phyloP scores from a whole-genome alignment of 2,888 invertebrate species.

The Ennomos quercinarius region DNA sequence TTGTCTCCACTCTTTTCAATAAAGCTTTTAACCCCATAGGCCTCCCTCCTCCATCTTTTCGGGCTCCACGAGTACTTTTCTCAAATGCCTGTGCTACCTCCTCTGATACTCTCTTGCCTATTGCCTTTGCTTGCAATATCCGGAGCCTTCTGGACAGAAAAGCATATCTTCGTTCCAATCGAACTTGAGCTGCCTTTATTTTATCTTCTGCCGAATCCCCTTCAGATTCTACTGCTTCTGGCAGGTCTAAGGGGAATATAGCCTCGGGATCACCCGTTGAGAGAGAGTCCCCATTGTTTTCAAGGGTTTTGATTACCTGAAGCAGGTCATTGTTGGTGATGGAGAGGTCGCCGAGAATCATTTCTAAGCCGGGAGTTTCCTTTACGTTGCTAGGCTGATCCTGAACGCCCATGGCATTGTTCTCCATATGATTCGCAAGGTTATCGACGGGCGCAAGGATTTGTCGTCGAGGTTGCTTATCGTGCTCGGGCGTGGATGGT shows the following conservation, averaged over 20 bases:
- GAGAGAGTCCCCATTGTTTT: slow-evolving; percentile 76
- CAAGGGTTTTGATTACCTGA: slow-evolving; percentile 91
- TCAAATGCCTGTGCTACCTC: slow-evolving; percentile 88
- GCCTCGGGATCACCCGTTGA: slow-evolving; percentile 79
- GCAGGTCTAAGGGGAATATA: slow-evolving; percentile 77
- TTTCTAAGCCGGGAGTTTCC: slow-evolving; percentile 87
- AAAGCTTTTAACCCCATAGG: slow-evolving; percentile 76
- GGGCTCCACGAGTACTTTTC: slow-evolving; percentile 90
- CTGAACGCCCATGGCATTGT: slow-evolving; percentile 85
- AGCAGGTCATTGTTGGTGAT: slow-evolving; percentile 86
- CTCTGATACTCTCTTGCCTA: slow-evolving; percentile 91
- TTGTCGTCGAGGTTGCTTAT: slow-evolving; percentile 68
- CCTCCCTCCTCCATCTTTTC: slow-evolving; percentile 81
- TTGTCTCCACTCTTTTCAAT: slow-evolving; percentile 75
- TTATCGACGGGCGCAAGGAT: slow-evolving; percentile 83
- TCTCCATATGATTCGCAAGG: slow-evolving; percentile 80
- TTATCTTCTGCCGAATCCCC: slow-evolving; percentile 82
- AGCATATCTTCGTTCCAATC: slow-evolving; percentile 89
- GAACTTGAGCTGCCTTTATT: slow-evolving; percentile 83
- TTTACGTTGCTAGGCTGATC: slow-evolving; percentile 84
- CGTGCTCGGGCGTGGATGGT: slow-evolving; percentile 57
- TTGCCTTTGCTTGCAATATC: slow-evolving; percentile 90
- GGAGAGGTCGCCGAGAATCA: slow-evolving; percentile 87
- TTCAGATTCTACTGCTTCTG: slow-evolving; percentile 82
- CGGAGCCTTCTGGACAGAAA: slow-evolving; percentile 90